A percentile compares a stretch with the other conserved stretches of the same genome.
These are phyloP conservation scores for Decapterus maruadsi DNA, from an alignment of 2,797 vertebrate genomes.

Conservation along the genomic window DNA sequence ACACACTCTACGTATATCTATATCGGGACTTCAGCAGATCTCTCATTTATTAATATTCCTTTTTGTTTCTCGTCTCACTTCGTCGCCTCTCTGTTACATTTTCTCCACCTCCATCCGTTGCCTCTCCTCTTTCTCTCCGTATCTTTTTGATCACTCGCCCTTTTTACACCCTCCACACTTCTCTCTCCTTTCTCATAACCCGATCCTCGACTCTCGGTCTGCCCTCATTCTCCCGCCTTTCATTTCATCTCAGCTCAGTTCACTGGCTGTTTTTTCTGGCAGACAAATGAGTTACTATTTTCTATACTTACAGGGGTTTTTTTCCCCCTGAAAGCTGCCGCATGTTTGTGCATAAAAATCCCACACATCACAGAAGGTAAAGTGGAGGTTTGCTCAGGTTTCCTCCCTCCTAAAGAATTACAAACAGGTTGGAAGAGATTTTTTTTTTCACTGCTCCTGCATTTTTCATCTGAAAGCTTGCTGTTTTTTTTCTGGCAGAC, in stretches of 20 bases:
- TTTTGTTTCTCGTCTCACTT: slow-evolving; percentile 35
- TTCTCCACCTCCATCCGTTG: slow-evolving; percentile 21
- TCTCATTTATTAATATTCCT: slow-evolving; percentile 42
- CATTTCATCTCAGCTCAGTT: slow-evolving; percentile 39
- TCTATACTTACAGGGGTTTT: slow-evolving; percentile 6
- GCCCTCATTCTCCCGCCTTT: slow-evolving; percentile 53
- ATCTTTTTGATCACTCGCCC: slow-evolving; percentile 20
- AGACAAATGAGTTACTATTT: slow-evolving; percentile 16
- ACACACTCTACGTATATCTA: neutral
- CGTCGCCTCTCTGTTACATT: slow-evolving; percentile 20
- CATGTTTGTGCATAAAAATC: slow-evolving; percentile 10
- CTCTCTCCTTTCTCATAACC: slow-evolving; percentile 7
- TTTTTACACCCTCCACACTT: slow-evolving; percentile 10
- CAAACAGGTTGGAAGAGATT: neutral
- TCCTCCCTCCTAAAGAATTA: neutral
- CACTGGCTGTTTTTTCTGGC: slow-evolving; percentile 3
- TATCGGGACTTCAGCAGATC: slow-evolving; percentile 12
- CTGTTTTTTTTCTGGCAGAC: neutral
- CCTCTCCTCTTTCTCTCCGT: slow-evolving; percentile 18
- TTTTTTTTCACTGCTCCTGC: neutral
- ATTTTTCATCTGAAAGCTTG: slow-evolving; percentile 16
- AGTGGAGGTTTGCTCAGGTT: slow-evolving; percentile 7
- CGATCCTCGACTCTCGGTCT: slow-evolving; percentile 25
- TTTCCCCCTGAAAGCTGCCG: slow-evolving; percentile 5
- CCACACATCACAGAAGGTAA: slow-evolving; percentile 1